phyloP scores from a whole-genome alignment of 2,113 vertebrate genomes.

The Cyanistes caeruleus region DNA sequence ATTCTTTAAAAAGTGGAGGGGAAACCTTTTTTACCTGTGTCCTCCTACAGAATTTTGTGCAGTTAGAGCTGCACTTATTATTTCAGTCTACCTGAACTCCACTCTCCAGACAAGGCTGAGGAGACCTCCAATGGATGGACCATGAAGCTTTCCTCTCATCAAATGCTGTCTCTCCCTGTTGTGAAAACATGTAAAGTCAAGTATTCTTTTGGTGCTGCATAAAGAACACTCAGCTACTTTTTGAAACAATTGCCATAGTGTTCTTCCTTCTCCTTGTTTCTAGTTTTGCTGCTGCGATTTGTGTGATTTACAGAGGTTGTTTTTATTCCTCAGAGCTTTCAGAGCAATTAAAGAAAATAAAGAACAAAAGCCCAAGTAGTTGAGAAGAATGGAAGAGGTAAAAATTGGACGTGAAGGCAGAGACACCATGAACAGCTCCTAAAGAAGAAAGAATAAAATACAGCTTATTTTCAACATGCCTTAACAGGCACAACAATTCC shows the following conservation, averaged over 20 bases:
- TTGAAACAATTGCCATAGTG: not conserved
- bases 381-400: not conserved
- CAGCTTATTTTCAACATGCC: not conserved
- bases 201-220: not conserved
- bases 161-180: not conserved
- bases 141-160: not conserved
- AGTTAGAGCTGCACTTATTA: not conserved
- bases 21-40: not conserved
- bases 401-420: not conserved
- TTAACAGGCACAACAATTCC: not conserved
- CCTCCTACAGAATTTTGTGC: accelerated
- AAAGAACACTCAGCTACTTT: conserved; percentile 1
- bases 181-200: not conserved
- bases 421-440: not conserved
- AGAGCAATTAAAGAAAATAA: conserved; percentile 29
- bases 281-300: not conserved
- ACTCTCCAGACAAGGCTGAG: not conserved
- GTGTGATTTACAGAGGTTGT: not conserved
- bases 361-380: not conserved
- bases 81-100: not conserved
- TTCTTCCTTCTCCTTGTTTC: not conserved
- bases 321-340: not conserved
- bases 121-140: not conserved
- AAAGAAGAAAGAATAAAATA: not conserved
- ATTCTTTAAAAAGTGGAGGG: not conserved